Evolutionary conservation across 2,113 vertebrate species (phyloP), one percentile per base, ranked within the genome.

Genomic region (Hiodon tergisus): DNA sequence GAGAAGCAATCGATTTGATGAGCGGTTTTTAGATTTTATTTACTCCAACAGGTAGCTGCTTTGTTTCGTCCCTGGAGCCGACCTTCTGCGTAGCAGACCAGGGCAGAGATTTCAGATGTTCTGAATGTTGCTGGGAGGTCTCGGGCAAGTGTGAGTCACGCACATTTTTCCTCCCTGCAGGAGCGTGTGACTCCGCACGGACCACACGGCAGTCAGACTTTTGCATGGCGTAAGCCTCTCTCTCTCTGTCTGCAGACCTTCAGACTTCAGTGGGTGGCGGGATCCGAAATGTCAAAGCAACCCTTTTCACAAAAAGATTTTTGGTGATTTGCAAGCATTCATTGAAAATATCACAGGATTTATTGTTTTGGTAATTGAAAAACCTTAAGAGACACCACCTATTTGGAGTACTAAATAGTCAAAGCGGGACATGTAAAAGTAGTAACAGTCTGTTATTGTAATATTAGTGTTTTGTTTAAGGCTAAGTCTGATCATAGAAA

Each of bases 11-110:
- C 2, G 59, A 51, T 54, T 54, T 70, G 16, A 70, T 55, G 46
- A 69, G 16, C 16, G n/a, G 7, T 31, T 73, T 61, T 6, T n/a
- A 52, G 10, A 3, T 58, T 72, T 72, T 73, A 53, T 73, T 75
- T 6, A 55, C 54, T 63, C 16, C 61, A 17, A 48, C 13, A 61
- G 55, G 7, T n/a, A n/a, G 48, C 74, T 31, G 48, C 9, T 53
- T 48, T 58, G 57, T 60, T 16, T 48, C 11, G 47, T 69, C n/a
- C 52, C 16, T 75, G 65, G 17, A 31, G n/a, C 16, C 46, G 9
- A 67, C 31, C 10, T 11, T 61, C 46, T 1, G 48, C 7, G 50
- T 58, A 46, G 16, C 17, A 9, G n/a, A 31, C 31, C 31, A 52
- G 31, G 7, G 51, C 14, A 16, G 66, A 53, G 50, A 47, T 14